A percentile compares a stretch with the other conserved stretches of the same genome.
Conservation (phyloP, 2,113 vertebrate genomes). For the Leptobrachium ailaonicum region DNA sequence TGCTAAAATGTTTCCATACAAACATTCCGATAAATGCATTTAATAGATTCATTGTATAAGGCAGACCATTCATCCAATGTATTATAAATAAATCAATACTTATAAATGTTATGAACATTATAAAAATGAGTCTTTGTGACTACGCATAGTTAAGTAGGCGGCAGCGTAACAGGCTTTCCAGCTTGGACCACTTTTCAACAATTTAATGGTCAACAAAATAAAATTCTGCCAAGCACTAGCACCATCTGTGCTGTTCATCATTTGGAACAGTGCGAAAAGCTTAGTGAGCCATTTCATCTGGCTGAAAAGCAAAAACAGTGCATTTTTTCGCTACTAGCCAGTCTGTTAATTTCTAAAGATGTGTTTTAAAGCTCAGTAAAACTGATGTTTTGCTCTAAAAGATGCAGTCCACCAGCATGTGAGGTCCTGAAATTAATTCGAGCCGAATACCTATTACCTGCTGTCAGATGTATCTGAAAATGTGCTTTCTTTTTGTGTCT, state of each 20-base stretch:
- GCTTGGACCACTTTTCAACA: slow-evolving; percentile 34
- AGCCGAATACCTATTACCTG: background rate
- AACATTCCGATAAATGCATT: background rate
- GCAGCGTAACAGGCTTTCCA: slow-evolving; percentile 7
- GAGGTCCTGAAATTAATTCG: background rate
- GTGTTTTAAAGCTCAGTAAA: background rate
- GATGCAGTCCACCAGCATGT: background rate
- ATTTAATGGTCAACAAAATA: slow-evolving; percentile 41
- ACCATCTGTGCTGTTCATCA: slow-evolving; percentile 41
- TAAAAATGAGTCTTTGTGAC: slow-evolving; percentile 3
- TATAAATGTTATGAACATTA: slow-evolving; percentile 20
- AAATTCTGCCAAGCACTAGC: slow-evolving; percentile 27
- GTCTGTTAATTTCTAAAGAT: slow-evolving; percentile 10
- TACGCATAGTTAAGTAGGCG: slow-evolving; percentile 2
- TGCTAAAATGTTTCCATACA: background rate
- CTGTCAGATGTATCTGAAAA: background rate
- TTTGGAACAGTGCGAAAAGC: slow-evolving; percentile 26
- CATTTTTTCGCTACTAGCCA: slow-evolving; percentile 1
- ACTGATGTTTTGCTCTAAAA: background rate
- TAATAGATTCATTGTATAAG: background rate
- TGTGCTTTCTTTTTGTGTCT: background rate
- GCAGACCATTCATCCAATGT: too few relatives aligned
- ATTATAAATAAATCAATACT: slow-evolving; percentile 11
- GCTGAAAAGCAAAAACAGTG: slow-evolving; percentile 13
- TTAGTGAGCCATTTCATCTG: slow-evolving; percentile 32